phyloP scores from a whole-genome alignment of 2,888 invertebrate species.

The Ophonus ardosiacus region DNA sequence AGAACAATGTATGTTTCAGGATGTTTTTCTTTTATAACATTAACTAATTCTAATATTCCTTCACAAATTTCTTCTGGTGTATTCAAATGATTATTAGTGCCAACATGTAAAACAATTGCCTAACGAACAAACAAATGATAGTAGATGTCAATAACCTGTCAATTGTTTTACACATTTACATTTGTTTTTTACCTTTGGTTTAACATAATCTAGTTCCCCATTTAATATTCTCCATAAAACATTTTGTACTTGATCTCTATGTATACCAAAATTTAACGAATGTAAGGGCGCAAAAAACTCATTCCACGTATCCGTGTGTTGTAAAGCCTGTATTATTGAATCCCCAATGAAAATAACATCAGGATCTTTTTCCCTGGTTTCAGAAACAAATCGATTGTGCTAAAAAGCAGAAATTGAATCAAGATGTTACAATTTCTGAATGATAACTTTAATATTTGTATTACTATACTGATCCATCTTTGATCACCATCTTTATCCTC shows the following conservation, averaged over 20 bases:
- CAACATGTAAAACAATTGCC: constrained; percentile 92
- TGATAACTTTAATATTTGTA: constrained; percentile 8
- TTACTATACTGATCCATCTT: constrained; percentile 89
- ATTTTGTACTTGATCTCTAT: constrained; percentile 92
- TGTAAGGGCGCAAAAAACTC: constrained; percentile 94
- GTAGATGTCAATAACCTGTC: constrained; percentile 36
- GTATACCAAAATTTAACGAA: constrained; percentile 93
- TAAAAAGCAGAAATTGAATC: constrained; percentile 74
- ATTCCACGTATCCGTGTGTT: constrained; percentile 92
- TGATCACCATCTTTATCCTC: constrained; percentile 90
- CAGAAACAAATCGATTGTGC: constrained; percentile 91
- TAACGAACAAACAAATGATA: constrained; percentile 73
- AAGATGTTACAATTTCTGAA: neutral
- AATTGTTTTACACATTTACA: constrained; percentile 38
- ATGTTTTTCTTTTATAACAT: constrained; percentile 85
- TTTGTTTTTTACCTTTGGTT: constrained; percentile 84
- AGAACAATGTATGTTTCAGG: constrained; percentile 89
- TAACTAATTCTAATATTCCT: constrained; percentile 88
- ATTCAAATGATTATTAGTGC: constrained; percentile 91
- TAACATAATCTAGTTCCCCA: constrained; percentile 92
- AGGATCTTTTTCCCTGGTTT: constrained; percentile 93
- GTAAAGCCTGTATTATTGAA: constrained; percentile 89
- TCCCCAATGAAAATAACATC: constrained; percentile 96
- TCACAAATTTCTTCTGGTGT: constrained; percentile 88
- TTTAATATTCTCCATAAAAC: constrained; percentile 93